Evolutionary conservation across 2,888 invertebrate genomes (phyloP), one percentile per base, ranked within the genome.

Genomic region (Lapara coniferarum): DNA sequence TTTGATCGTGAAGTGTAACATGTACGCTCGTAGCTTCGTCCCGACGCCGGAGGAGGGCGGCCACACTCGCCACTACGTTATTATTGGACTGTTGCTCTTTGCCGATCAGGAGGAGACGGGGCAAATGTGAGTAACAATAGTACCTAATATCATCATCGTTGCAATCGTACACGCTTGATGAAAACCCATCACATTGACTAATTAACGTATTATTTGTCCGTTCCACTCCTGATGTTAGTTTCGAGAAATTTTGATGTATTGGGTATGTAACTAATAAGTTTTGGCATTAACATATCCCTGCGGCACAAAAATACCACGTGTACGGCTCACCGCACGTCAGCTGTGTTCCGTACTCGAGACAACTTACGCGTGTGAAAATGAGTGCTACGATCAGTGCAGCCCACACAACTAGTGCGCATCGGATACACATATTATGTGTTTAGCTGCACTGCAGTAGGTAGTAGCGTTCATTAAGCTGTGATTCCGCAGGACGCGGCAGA

Each of bases 41-140:
- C 44, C 55, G 67, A 56, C 63, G 46, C 51, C 66, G 37, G 70
- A 69, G 57, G 56, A 69, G 66, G 56, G 66, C 30, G 66, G 69
- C 12, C 69, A 66, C 56, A 30, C 66, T 19, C 69, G 37, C 56
- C 37, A 56, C n/a, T 13, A 56, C 57, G 25, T 69, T 56, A 51
- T 67, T 37, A 46, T 67, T 55, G 52, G 52, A 37, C 52, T 69
- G 13, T 66, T 66, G 19, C 49, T 55, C 25, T 49, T 63, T 63
- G 19, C 49, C 63, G 19, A 56, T 46, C 49, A 55, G 46, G 10
- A 63, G 30, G 49, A 66, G 56, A 16, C 68, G 59, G 13, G 63
- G 37, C 12, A 58, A 58, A 66, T 69, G 66, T 46, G 49, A 67
- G 51, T 68, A 53, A 7, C 13, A 37, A 13, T 49, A n/a, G n/a